phyloP scores from a whole-genome alignment of 2,888 invertebrate genomes.

The Autographa pulchrina region DNA sequence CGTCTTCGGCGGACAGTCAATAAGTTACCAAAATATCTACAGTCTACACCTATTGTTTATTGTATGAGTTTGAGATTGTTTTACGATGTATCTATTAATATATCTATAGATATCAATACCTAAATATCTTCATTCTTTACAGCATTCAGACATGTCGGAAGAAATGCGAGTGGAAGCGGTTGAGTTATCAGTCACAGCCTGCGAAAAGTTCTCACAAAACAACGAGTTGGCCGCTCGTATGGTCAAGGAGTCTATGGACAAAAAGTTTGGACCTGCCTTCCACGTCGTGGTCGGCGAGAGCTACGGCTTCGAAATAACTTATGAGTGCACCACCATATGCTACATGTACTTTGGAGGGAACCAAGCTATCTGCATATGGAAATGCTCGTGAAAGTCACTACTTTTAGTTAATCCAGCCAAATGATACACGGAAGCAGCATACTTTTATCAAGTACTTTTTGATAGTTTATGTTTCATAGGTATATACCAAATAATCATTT shows the following conservation, averaged over 20 bases:
- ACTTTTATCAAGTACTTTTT: conserved; percentile 37
- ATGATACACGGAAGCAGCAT: conserved; percentile 40
- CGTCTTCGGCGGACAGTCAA: too few relatives aligned
- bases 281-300: conserved; percentile 99
- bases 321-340: conserved; percentile 96
- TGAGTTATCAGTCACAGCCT: conserved; percentile 97
- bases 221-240: conserved; percentile 97
- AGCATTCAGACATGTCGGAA: conserved; percentile 98
- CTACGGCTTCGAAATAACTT: conserved; percentile 97
- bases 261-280: conserved; percentile 98
- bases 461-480: conserved; percentile 31
- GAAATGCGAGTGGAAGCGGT: conserved; percentile 97
- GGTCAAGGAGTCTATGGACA: conserved; percentile 98
- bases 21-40: too few relatives aligned
- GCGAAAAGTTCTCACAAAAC: conserved; percentile 96
- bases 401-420: conserved; percentile 42
- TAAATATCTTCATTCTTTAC: conserved; percentile 62
- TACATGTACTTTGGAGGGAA: conserved; percentile 98
- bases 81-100: background rate
- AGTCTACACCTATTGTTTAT: too few relatives aligned
- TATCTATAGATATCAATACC: too few relatives aligned
- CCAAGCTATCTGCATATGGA: conserved; percentile 96
- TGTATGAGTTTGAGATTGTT: too few relatives aligned
- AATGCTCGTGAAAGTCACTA: conserved; percentile 91
- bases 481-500: conserved; percentile 18